phyloP scores from a whole-genome alignment of 2,888 invertebrate genomes.

The Melinaea marsaeus region DNA sequence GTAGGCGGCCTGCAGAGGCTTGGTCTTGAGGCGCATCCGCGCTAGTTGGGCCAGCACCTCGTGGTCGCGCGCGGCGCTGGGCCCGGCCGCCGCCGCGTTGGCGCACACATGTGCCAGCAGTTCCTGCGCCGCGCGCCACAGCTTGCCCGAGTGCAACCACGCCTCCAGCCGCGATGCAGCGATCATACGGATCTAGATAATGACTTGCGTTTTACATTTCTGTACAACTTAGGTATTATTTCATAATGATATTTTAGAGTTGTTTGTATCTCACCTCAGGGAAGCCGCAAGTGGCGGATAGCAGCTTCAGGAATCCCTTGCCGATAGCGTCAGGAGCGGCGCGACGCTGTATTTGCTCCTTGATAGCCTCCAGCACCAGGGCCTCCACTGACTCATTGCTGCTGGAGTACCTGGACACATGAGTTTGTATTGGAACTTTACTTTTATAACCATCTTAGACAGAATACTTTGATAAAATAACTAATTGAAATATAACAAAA shows the following conservation, averaged over 20 bases:
- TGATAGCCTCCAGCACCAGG: slow-evolving; percentile 90
- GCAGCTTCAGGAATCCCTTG: slow-evolving; percentile 90
- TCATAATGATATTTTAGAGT: not conserved
- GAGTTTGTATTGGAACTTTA: not conserved
- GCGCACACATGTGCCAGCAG: slow-evolving; percentile 92
- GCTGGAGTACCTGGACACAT: slow-evolving; percentile 55
- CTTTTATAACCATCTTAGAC: not conserved
- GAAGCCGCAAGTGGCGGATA: slow-evolving; percentile 91
- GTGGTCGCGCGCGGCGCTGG: slow-evolving; percentile 81
- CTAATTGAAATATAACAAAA: not conserved
- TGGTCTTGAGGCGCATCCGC: slow-evolving; percentile 95
- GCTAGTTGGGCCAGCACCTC: slow-evolving; percentile 90
- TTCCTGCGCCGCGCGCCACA: slow-evolving; percentile 94
- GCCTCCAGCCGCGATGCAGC: slow-evolving; percentile 90
- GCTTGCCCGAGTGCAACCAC: slow-evolving; percentile 97
- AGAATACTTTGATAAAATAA: not conserved
- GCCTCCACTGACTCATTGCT: slow-evolving; percentile 84
- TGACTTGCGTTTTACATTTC: not conserved
- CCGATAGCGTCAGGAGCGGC: slow-evolving; percentile 92
- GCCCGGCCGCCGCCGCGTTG: slow-evolving; percentile 84
- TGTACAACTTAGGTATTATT: not conserved
- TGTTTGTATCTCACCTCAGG: slow-evolving; percentile 79
- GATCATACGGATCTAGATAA: slow-evolving; percentile 81
- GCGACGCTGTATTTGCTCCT: slow-evolving; percentile 90
- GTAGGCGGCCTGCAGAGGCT: slow-evolving; percentile 93